Base-by-base conservation (phyloP, 2,888 invertebrate genomes). In the Noctua comes region DNA sequence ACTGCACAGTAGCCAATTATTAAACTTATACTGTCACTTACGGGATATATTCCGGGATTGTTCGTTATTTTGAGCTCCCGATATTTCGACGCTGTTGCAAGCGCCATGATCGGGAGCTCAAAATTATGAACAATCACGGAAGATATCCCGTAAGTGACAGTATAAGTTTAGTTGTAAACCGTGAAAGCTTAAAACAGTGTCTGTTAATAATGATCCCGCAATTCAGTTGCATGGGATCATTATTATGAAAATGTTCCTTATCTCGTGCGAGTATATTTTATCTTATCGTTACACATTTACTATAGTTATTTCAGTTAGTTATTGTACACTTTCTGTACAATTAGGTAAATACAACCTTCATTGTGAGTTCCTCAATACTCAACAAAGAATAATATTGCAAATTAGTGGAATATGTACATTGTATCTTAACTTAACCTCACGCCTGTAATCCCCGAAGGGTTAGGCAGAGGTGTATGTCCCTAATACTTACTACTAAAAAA, bases 231-330 rank as follows among this genome's bases (percentile, higher is more conserved):
- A n/a, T n/a, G n/a, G n/a, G n/a, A n/a, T n/a, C n/a, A n/a, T n/a
- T n/a, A n/a, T n/a, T n/a, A 86, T 85, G 73, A 83, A 79, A 59
- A 62, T 64, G n/a, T 51, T 21, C 21, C 27, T 73, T 76, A 68
- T 73, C 76, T 59, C 18, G 18, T 21, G 21, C n/a, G 27, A 68
- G 21, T 10, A 76, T 71, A 73, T 71, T 69, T 46, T 24, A 69
- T 71, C 36, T 54, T 69, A 69, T 72, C 51, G 6, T 21, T 31
- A 31, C 31, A 73, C n/a, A 59, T 62, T 54, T 62, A 64, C 18
- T 31, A 46, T 71, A 71, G 51, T 72, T 16, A 75, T 66, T 74
- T 79, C 16, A 72, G 48, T 71, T 27, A 31, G 48, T 24, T 54
- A 51, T 24, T 54, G 24, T 54, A 69, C 11, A 54, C 6, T 36